Evolutionary conservation across 2,113 vertebrate genomes (phyloP), one percentile per base, ranked within the genome.

Genomic region (Aegithalos caudatus): DNA sequence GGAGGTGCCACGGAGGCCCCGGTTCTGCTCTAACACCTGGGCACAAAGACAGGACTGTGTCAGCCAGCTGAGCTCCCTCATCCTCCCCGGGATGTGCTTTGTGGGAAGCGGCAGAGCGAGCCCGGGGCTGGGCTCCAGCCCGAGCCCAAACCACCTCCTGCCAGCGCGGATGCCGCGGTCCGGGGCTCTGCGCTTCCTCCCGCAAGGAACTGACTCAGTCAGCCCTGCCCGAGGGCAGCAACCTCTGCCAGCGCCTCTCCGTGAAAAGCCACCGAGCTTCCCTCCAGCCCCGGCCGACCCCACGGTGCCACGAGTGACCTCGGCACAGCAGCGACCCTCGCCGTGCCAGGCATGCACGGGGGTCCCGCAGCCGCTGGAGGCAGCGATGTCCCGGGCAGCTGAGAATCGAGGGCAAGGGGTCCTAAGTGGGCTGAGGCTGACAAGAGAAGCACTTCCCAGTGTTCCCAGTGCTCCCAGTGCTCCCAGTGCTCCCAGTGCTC

Each of bases 101-200:
- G 62, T 4, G 47, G 86, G 80, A 6, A 25, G 60, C 9, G 19
- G 64, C 71, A 21, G 67, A 38, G 83, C 4, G 3, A 44, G 38
- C 2, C n/a, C n/a, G 22, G n/a, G 90, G 65, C 61, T 16, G 3
- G 2, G 13, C 67, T 48, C 11, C 22, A 1, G 15, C 37, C 71
- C 40, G 0, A 9, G 54, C 12, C 1, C 88, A 80, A 96, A 90
- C 91, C 92, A 84, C 69, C 86, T 96, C 83, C 95, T 89, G 91
- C 88, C 94, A 4, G 72, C 78, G 42, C 42, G 42, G 42, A 42
- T 42, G 20, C 45, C 45, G 48, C 47, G 48, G 48, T 82, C 86
- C 45, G 45, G 61, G 83, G 92, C 19, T 70, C 62, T 58, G 29
- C 7, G 80, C 77, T 95, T 94, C 94, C 91, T 96, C 72, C 79